phyloP scores from a whole-genome alignment of 2,888 invertebrate species.

The Chaetoderma sp. region DNA sequence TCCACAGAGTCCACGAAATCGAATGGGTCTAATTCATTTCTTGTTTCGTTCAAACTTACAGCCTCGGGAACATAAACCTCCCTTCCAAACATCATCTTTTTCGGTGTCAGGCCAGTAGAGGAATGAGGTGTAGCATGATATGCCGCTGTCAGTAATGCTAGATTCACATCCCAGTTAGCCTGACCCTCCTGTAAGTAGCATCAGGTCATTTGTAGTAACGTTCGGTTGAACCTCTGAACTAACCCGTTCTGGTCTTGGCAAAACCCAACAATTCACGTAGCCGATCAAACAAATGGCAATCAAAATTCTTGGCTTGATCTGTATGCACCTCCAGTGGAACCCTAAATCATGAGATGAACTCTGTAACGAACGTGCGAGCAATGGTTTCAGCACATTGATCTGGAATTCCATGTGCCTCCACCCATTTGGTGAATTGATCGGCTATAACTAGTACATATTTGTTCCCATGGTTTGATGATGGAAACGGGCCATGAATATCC shows the following conservation, averaged over 20 bases:
- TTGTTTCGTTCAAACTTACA: no score
- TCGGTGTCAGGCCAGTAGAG: background rate
- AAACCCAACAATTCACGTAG: constrained; percentile 15
- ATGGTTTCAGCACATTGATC: background rate
- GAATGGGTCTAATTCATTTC: no score
- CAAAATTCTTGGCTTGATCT: constrained; percentile 17
- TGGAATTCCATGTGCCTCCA: background rate
- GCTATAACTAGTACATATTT: background rate
- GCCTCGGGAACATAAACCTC: no score
- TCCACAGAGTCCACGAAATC: no score
- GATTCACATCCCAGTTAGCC: no score
- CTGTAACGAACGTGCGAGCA: background rate
- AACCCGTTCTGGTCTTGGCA: constrained; percentile 9
- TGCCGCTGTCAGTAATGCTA: no score
- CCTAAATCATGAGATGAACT: constrained; percentile 1
- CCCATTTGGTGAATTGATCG: constrained; percentile 8
- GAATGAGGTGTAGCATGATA: background rate
- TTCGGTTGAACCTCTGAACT: background rate
- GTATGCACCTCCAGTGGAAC: constrained; percentile 6
- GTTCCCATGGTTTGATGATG: background rate
- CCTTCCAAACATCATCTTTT: no score
- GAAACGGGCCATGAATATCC: constrained; percentile 8
- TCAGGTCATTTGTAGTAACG: no score
- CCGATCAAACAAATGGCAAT: background rate
- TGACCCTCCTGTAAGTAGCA: no score